Evolutionary conservation across 2,113 vertebrate genomes (phyloP), one percentile per base, ranked within the genome.

Genomic region (Heterotis niloticus): DNA sequence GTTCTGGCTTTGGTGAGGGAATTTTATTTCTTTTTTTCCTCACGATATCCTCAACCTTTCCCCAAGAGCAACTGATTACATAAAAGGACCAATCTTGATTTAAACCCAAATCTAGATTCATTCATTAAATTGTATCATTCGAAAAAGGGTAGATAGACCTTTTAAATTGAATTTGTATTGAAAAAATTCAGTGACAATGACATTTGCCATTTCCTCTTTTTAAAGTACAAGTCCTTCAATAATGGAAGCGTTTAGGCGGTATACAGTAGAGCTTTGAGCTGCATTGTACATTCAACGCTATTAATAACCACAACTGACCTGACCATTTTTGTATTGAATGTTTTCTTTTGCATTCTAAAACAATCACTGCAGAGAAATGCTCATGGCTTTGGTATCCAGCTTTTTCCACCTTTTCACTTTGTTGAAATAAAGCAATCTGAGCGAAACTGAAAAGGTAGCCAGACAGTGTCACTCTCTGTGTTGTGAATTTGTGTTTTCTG

Each of bases 121-220:
- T 75, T 75, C 28, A 60, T 62, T 75, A 62, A 28, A 75, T 60
- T 75, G 24, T 28, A 24, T 29, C 73, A 7, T 75, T 62, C 13
- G 29, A 56, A 23, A 20, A 56, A 56, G 5, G n/a, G 10, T 9
- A 20, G 4, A 9, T 9, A 17, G 68, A 20, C 26, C 16, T 13
- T 23, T 72, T 72, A 24, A 56, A 56, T 23, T 56, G 4, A 14
- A 52, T 56, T n/a, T 56, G 70, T 13, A 24, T 18, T 24, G 51
- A 52, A 20, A 5, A n/a, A 24, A 62, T 44, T 44, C 2, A 20
- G 14, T 0, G 60, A 17, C 4, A 62, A 20, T 4, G 14, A 4
- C 13, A 17, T 20, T 14, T 17, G 60, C 20, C 14, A 14, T 17
- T 20, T 0, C 20, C 60, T 62, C 5, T 20, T 20, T 62, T 14